Conservation (phyloP, 30 jellyfish, hydroid and myxozoan species). For the Pelagia noctiluca region DNA sequence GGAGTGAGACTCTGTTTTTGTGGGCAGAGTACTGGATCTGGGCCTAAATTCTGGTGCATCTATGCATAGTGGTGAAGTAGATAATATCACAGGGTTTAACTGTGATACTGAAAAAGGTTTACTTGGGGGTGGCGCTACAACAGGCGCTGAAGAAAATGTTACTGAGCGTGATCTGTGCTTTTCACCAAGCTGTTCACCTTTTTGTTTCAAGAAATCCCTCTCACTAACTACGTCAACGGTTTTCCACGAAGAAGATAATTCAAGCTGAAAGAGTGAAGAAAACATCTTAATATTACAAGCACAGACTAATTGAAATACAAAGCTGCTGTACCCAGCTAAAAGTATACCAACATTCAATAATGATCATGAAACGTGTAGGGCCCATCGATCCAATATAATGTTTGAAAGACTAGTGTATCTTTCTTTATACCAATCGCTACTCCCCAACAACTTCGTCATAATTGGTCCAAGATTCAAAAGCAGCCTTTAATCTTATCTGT, state of each 20-base stretch:
- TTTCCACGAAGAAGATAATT: slow-evolving; percentile 82
- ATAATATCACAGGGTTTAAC: slow-evolving; percentile 57
- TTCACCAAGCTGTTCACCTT: slow-evolving; percentile 67
- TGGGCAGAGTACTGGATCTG: slow-evolving; percentile 73
- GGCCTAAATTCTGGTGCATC: slow-evolving; percentile 95
- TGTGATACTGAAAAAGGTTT: slow-evolving; percentile 58
- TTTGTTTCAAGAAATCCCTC: slow-evolving; percentile 75
- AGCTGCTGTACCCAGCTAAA: too few relatives aligned
- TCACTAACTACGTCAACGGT: slow-evolving; percentile 85
- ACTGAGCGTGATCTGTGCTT: slow-evolving; percentile 70
- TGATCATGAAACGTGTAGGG: too few relatives aligned
- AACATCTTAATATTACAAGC: not conserved
- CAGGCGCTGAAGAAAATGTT: slow-evolving; percentile 63
- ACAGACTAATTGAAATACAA: too few relatives aligned
- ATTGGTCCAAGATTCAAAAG: too few relatives aligned
- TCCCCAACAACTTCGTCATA: too few relatives aligned
- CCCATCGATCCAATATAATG: too few relatives aligned
- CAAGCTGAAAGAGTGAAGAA: slow-evolving; percentile 64
- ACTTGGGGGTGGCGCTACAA: slow-evolving; percentile 29
- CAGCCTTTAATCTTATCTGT: too few relatives aligned
- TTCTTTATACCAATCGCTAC: too few relatives aligned
- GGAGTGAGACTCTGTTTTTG: slow-evolving; percentile 62
- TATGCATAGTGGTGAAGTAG: slow-evolving; percentile 72
- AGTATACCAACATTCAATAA: too few relatives aligned
- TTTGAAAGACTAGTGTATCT: too few relatives aligned